These are phyloP conservation scores for Rallus limicola DNA, from an alignment of 2,113 vertebrate species.

Conservation along the genomic window DNA sequence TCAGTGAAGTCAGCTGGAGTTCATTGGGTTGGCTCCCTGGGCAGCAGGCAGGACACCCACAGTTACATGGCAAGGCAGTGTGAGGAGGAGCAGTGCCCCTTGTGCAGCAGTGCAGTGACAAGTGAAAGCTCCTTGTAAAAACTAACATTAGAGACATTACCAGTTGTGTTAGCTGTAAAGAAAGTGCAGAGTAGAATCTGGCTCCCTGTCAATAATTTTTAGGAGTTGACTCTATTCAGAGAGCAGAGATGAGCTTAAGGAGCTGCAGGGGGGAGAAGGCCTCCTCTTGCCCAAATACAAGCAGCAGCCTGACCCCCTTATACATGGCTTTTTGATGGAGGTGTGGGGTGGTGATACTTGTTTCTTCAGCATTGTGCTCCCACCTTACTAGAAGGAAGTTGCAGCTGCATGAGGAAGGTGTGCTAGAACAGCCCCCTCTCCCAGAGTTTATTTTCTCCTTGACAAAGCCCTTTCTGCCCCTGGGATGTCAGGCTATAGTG, in stretches of 20 bases:
- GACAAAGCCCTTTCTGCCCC: not conserved
- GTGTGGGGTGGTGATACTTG: not conserved
- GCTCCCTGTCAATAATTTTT: not conserved
- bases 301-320: too few relatives aligned
- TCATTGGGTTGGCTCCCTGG: not conserved
- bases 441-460: conserved; percentile 10
- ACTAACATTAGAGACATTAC: not conserved
- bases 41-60: not conserved
- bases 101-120: accelerated
- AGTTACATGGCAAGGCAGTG: accelerated
- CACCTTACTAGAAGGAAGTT: not conserved
- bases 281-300: not conserved
- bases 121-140: not conserved
- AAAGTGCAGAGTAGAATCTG: not conserved
- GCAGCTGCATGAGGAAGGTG: not conserved
- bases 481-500: conserved; percentile 4
- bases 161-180: not conserved
- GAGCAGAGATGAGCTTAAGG: not conserved
- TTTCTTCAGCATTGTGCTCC: not conserved
- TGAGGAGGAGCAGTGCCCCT: not conserved
- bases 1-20: not conserved
- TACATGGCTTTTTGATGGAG: not conserved
- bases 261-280: not conserved
- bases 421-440: accelerated
- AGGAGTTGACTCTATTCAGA: not conserved